These are phyloP conservation scores for Campodea augens DNA, from an alignment of 1,140 invertebrate genomes.

Conservation along the genomic window DNA sequence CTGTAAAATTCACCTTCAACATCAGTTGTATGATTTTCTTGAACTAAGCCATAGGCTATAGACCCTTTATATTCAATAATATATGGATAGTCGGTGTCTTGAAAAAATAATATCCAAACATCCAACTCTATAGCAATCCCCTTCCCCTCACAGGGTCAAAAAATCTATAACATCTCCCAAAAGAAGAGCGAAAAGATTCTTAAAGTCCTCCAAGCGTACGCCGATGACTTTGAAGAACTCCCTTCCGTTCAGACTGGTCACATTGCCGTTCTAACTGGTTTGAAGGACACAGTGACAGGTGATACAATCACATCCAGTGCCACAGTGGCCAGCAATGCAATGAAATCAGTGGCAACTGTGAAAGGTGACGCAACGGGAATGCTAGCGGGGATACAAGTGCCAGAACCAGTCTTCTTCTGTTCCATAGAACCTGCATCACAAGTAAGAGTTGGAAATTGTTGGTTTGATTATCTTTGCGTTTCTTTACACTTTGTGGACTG, in stretches of 20 bases:
- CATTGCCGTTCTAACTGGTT: slow-evolving; percentile 71
- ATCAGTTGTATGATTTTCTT: too few species aligned
- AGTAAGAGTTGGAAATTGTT: too few species aligned
- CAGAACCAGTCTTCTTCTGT: slow-evolving; percentile 92
- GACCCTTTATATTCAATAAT: too few species aligned
- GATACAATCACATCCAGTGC: slow-evolving; percentile 56
- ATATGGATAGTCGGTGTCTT: too few species aligned
- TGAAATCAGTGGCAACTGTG: slow-evolving; percentile 25
- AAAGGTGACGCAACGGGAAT: slow-evolving; percentile 21
- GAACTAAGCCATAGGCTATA: too few species aligned
- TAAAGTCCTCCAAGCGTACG: slow-evolving; percentile 54
- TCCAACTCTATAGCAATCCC: too few species aligned
- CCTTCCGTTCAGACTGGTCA: slow-evolving; percentile 47
- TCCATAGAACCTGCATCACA: slow-evolving; percentile 81
- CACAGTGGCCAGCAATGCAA: slow-evolving; percentile 32
- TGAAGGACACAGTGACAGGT: slow-evolving; percentile 57
- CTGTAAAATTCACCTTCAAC: too few species aligned
- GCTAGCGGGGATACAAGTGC: slow-evolving; percentile 42
- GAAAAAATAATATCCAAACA: too few species aligned
- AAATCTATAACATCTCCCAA: slow-evolving; percentile 54
- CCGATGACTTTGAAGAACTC: slow-evolving; percentile 67
- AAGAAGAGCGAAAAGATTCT: slow-evolving; percentile 39
- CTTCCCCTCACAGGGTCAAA: slow-evolving; percentile 36
- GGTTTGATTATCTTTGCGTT: too few species aligned
- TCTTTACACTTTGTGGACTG: too few species aligned